Evolutionary conservation across 2,797 vertebrate genomes (phyloP), one percentile per base, ranked within the genome.

Genomic region (Microctenopoma stevenorrisi): DNA sequence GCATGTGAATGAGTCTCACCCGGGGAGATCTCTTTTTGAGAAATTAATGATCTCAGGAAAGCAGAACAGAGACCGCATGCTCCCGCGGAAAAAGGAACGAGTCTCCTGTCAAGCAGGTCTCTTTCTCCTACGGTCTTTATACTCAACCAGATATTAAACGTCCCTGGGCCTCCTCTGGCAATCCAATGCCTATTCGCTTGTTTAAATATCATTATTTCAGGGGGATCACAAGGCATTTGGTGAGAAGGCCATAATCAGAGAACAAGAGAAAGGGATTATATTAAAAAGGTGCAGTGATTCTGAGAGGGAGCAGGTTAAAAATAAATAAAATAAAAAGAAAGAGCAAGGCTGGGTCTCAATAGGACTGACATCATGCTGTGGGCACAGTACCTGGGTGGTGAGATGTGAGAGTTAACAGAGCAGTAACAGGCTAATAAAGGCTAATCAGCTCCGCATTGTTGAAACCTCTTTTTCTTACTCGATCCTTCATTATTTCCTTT

Each of bases 31-130:
- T 93, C 90, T 94, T 91, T 94, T 88, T 82, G 86, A 93, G 83
- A 92, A 93, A 94, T 94, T 92, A 94, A 95, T 95, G 93, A 93
- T 94, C 88, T 92, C 76, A 78, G 75, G 85, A 92, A 94, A 89
- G 85, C 86, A 89, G 93, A 91, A 90, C 78, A 86, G 87, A 91
- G 83, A 76, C 84, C 58, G 76, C 64, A 68, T 73, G 81, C 88
- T 90, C 18, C 75, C 60, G 4, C 73, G 77, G 76, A 84, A 79
- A 89, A 87, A 64, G 72, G 80, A 89, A 72, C 43, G 30, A 68
- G 57, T 78, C 79, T 88, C 76, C 66, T 69, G 44, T 86, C 88
- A 91, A 78, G 69, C 66, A 60, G 81, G 72, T 82, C 74, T 74
- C 85, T 89, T 86, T 89, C 76, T 87, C 83, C 57, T 74, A 69